These are phyloP conservation scores for Uromys caudimaculatus DNA, from an alignment of 2,797 vertebrate genomes.

Conservation along the genomic window DNA sequence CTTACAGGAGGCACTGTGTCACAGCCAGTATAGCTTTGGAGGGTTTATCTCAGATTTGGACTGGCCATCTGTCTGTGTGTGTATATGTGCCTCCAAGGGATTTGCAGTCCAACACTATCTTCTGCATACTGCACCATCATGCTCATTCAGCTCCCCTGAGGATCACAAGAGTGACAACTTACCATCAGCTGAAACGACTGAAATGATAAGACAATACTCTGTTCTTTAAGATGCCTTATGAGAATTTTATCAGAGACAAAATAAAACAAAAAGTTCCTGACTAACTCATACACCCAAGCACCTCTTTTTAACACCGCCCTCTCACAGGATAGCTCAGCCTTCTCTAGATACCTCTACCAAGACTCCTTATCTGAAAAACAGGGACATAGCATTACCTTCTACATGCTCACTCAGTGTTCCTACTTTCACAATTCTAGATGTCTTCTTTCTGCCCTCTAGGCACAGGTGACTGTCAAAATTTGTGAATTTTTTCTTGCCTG, in stretches of 20 bases:
- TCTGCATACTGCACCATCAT: neutral
- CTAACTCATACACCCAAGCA: neutral
- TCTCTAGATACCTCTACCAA: neutral
- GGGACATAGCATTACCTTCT: fast-evolving
- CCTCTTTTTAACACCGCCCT: neutral
- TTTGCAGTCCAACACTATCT: neutral
- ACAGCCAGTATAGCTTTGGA: neutral
- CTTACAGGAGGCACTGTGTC: neutral
- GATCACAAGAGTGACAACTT: neutral
- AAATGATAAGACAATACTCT: neutral
- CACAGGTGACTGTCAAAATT: neutral
- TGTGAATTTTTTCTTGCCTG: fast-evolving
- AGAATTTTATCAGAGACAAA: neutral
- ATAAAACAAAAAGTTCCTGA: neutral
- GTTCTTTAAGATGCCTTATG: neutral
- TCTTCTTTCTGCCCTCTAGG: too few species aligned
- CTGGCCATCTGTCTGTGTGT: neutral
- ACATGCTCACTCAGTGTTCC: neutral
- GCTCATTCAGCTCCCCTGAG: neutral
- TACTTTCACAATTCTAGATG: neutral
- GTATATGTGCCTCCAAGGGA: neutral
- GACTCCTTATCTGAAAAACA: neutral
- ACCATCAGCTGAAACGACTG: neutral
- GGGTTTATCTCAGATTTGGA: neutral
- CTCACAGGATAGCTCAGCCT: fast-evolving